Conservation (phyloP, 2,888 invertebrate genomes). For the Tachina fera region DNA sequence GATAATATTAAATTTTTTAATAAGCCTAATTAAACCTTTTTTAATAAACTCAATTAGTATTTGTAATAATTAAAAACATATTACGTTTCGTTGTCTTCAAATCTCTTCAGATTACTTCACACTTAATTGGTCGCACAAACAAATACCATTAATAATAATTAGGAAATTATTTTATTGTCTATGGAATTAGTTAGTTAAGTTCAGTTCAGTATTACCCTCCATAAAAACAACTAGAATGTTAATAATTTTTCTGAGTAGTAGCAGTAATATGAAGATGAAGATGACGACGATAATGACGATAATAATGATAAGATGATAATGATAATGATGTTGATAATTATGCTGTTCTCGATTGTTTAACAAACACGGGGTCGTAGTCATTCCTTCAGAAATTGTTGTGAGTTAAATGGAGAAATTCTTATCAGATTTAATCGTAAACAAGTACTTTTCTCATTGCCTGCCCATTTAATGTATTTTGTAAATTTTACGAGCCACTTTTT, state of each 20-base stretch:
- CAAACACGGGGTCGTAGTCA: too few relatives aligned
- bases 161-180: slow-evolving; percentile 43
- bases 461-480: slow-evolving; percentile 24
- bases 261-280: background rate
- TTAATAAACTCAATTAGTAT: slow-evolving; percentile 13
- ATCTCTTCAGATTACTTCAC: slow-evolving; percentile 38
- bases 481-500: slow-evolving; percentile 40
- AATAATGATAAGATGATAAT: background rate
- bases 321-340: background rate
- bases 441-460: background rate
- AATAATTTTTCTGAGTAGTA: background rate
- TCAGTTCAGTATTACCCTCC: background rate
- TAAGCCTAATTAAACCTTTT: slow-evolving; percentile 2
- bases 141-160: slow-evolving; percentile 44
- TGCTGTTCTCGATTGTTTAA: background rate
- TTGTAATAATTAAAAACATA: slow-evolving; percentile 21
- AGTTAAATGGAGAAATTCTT: slow-evolving; percentile 46
- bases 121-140: slow-evolving; percentile 35
- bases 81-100: background rate
- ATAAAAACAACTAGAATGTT: slow-evolving; percentile 2
- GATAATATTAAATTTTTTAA: background rate
- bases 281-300: background rate
- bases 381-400: slow-evolving; percentile 2
- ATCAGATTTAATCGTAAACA: slow-evolving; percentile 43
- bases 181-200: background rate